These are phyloP conservation scores for Eptesicus fuscus DNA, from an alignment of 2,113 vertebrate genomes.

Conservation along the genomic window DNA sequence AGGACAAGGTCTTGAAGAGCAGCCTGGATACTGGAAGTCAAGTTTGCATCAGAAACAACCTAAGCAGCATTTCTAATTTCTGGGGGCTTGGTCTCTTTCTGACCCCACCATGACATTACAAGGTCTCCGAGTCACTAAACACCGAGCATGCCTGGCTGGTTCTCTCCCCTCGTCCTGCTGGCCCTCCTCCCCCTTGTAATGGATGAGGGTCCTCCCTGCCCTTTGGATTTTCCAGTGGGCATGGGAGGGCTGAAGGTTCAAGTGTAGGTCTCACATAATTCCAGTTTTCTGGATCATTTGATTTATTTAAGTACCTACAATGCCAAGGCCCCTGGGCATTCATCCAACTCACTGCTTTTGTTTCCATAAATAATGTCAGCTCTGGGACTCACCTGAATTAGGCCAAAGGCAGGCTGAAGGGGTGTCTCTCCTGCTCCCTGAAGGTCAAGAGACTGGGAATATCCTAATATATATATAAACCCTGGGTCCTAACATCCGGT, in stretches of 20 bases:
- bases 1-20: neutral
- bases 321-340: constrained; percentile 68
- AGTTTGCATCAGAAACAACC: neutral
- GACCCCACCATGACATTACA: neutral
- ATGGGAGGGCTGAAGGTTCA: constrained; percentile 39
- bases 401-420: constrained; percentile 33
- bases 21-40: neutral
- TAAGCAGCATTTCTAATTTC: neutral
- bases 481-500: no score
- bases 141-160: neutral
- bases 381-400: constrained; percentile 53
- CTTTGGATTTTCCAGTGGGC: constrained; percentile 30
- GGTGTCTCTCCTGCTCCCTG: constrained; percentile 12
- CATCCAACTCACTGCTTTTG: constrained; percentile 57
- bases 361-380: constrained; percentile 66
- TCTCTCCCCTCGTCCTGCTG: neutral
- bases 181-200: neutral
- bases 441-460: constrained; percentile 51
- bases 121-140: neutral
- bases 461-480: neutral
- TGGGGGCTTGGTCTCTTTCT: neutral
- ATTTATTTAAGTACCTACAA: constrained; percentile 70
- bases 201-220: neutral
- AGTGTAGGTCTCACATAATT: constrained; percentile 51
- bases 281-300: constrained; percentile 71